Evolutionary conservation across 2,797 vertebrate species (phyloP), one percentile per base, ranked within the genome.

Genomic region (Geotrypetes seraphini): DNA sequence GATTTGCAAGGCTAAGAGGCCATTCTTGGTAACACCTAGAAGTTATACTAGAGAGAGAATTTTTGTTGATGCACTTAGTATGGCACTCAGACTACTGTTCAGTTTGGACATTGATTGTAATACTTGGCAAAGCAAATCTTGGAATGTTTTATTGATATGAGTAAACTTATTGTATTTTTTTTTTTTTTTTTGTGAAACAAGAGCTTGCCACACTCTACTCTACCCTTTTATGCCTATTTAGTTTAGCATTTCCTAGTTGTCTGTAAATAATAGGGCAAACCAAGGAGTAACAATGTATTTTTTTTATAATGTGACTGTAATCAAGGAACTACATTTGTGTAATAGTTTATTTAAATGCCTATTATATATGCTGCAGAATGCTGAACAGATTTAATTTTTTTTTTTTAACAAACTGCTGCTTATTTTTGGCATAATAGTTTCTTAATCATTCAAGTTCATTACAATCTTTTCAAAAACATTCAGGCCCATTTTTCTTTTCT

Each of bases 1-100:
- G 96, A 99, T 49, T 84, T 99, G 61, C 88, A 92, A 71, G 86
- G 92, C 66, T 98, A 86, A 86, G 46, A 45, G 54, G 19, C 39
- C 52, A 18, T 43, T 35, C 1, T 19, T 51, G 50, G 46, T 42
- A 45, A 44, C 47, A 47, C 54, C 54, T 58, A 50, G 43, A 50
- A 28, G 31, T 57, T 57, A 69, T 50, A 53, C 59, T 78, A 69
- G 58, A 45, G 43, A 29, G 61, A 52, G 50, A 58, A 56, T 85
- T 75, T 63, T 73, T 81, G 72, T 70, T 81, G 69, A 81, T 86
- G 80, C 85, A 86, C 81, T 87, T 81, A 66, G 25, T 78, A 71
- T 69, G 62, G 56, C 81, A 80, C 65, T 73, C 63, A 73, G 69
- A 79, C 69, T 76, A 64, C 65, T 77, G 39, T 73, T 73, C 71